Evolutionary conservation across 2,888 invertebrate genomes (phyloP), one percentile per base, ranked within the genome.

Genomic region (Drosophila koepferae): DNA sequence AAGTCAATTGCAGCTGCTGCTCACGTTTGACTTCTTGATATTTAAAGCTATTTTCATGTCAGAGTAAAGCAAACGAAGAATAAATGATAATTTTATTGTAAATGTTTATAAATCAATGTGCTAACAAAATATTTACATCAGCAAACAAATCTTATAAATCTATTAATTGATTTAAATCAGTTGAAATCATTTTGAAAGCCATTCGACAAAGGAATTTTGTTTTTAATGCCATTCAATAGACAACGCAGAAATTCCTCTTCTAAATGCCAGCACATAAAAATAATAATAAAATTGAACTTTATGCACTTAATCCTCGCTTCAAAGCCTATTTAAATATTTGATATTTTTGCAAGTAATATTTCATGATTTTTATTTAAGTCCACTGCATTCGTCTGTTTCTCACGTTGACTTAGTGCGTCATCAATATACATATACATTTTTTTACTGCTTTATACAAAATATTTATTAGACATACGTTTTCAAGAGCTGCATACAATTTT

Each of bases 401-500:
- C n/a, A 48, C 9, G 10, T 28, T 58, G 48, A 68, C 41, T 54
- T 10, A 18, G 38, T 49, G 54, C 48, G 9, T 16, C 18, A 46
- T 6, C 9, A 28, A 49, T 38, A 43, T 23, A 28, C 28, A 16
- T 43, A 1, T n/a, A 46, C 18, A 14, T 34, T 2, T 16, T 58
- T 23, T 43, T 9, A 5, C 8, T 23, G n/a, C 28, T 36, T 10
- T n/a, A 20, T 20, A 44, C 18, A 20, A 14, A 46, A 43, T 64
- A 44, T 48, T 56, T 48, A 62, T 12, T 28, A 44, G 36, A 5
- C 36, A 49, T 31, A 49, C n/a, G 41, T 59, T 34, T 31, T 53
- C 40, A 54, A 43, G 53, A 48, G 43, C 60, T 61, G 60, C 77
- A 71, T 74, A 65, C 31, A 73, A 59, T 60, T 74, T 75, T 74